These are phyloP conservation scores for Himalopsyche japonica DNA, from an alignment of 2,888 invertebrate species.

Conservation along the genomic window DNA sequence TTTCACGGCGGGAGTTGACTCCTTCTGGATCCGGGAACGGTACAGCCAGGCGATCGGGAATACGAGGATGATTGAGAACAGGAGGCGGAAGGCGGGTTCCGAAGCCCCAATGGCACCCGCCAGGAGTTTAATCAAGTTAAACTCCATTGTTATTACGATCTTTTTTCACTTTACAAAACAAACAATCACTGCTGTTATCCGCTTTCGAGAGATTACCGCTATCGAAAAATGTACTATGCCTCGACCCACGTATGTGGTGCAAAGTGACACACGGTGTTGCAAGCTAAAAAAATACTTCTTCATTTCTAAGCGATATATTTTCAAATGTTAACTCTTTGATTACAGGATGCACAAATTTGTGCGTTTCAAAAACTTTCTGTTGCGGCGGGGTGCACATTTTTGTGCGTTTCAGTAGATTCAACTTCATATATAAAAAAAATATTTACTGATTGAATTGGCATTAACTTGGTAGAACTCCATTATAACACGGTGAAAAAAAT, in stretches of 20 bases:
- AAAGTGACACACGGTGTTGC: background rate
- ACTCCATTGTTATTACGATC: conserved; percentile 12
- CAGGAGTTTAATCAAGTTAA: conserved; percentile 43
- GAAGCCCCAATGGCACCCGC: conserved; percentile 61
- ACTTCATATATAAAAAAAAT: no score
- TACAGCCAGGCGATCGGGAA: conserved; percentile 51
- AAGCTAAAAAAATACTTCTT: no score
- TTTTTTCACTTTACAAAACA: no score
- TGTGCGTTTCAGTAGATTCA: no score
- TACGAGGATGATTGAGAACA: conserved; percentile 67
- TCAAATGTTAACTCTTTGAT: no score
- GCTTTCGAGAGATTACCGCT: background rate
- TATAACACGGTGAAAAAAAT: no score
- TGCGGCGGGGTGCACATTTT: no score
- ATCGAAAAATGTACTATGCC: background rate
- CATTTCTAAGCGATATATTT: no score
- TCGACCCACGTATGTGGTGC: background rate
- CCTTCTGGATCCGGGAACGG: conserved; percentile 32
- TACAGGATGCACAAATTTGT: no score
- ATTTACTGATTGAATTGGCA: no score
- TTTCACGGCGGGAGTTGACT: conserved; percentile 53
- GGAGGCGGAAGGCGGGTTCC: conserved; percentile 66
- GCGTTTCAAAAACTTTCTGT: no score
- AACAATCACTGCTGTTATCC: background rate
- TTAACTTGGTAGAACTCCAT: no score